These are phyloP conservation scores for Encarsia formosa DNA, from an alignment of 2,888 invertebrate genomes.

Conservation along the genomic window DNA sequence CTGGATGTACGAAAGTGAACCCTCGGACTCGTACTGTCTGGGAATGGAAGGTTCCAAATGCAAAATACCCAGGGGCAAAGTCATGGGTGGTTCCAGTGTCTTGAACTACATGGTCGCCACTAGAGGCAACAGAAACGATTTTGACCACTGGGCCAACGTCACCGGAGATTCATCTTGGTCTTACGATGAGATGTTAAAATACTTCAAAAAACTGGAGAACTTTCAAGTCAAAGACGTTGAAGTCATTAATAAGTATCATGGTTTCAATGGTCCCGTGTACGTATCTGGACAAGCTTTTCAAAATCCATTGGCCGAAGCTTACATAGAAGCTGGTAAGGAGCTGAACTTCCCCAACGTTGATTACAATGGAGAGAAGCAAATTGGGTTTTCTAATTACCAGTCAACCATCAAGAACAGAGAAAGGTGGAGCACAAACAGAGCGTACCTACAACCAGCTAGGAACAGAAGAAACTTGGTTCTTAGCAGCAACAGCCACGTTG, in stretches of 20 bases:
- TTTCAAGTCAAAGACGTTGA: slow-evolving; percentile 53
- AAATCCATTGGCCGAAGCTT: slow-evolving; percentile 59
- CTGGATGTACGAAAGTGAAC: slow-evolving; percentile 77
- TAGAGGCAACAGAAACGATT: slow-evolving; percentile 67
- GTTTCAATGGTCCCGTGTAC: slow-evolving; percentile 57
- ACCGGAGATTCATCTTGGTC: background rate
- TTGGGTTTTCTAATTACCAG: slow-evolving; percentile 67
- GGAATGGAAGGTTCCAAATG: slow-evolving; percentile 48
- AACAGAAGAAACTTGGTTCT: slow-evolving; percentile 60
- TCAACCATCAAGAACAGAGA: slow-evolving; percentile 58
- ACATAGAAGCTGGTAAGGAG: slow-evolving; percentile 60
- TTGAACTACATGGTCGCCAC: slow-evolving; percentile 79
- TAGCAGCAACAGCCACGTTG: slow-evolving; percentile 59
- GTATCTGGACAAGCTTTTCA: slow-evolving; percentile 57
- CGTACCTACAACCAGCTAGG: slow-evolving; percentile 54
- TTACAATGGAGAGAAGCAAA: slow-evolving; percentile 61
- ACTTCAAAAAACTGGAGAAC: slow-evolving; percentile 75
- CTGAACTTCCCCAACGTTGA: slow-evolving; percentile 60
- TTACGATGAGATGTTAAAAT: slow-evolving; percentile 36
- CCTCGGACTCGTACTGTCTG: slow-evolving; percentile 67
- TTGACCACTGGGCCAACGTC: slow-evolving; percentile 65
- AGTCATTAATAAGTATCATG: slow-evolving; percentile 55
- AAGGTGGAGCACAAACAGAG: slow-evolving; percentile 59
- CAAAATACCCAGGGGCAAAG: slow-evolving; percentile 60
- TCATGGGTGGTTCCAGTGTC: slow-evolving; percentile 75